phyloP scores from a whole-genome alignment of 2,113 vertebrate species.

The Laticauda colubrina region DNA sequence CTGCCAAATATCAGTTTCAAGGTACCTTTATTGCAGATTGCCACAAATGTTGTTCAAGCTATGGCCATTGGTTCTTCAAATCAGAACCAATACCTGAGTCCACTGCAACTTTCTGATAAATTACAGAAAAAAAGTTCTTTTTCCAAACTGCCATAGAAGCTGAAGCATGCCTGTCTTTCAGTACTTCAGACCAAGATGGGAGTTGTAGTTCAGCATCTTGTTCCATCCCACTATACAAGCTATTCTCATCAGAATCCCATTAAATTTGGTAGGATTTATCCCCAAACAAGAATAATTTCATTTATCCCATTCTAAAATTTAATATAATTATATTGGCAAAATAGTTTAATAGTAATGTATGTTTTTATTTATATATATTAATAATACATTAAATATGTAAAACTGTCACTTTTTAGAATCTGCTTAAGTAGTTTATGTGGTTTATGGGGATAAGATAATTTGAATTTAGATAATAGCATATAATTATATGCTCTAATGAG shows the following conservation, averaged over 20 bases:
- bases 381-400: not conserved
- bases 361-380: not conserved
- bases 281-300: not conserved
- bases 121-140: not conserved
- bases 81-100: not conserved
- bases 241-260: not conserved
- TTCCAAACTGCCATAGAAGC: not conserved
- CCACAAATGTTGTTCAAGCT: not conserved
- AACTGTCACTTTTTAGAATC: not conserved
- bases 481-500: constrained; percentile 33
- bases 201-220: not conserved
- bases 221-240: not conserved
- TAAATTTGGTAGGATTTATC: not conserved
- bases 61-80: constrained; percentile 7
- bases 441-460: not conserved
- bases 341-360: not conserved
- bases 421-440: not conserved
- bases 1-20: constrained; percentile 29
- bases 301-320: not conserved
- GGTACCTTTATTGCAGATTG: not conserved
- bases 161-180: not conserved
- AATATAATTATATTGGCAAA: not conserved
- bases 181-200: not conserved
- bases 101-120: not conserved
- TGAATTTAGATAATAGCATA: constrained; percentile 6